Base-by-base conservation (phyloP, 2,888 invertebrate genomes). In the Anagyrus pseudococci region DNA sequence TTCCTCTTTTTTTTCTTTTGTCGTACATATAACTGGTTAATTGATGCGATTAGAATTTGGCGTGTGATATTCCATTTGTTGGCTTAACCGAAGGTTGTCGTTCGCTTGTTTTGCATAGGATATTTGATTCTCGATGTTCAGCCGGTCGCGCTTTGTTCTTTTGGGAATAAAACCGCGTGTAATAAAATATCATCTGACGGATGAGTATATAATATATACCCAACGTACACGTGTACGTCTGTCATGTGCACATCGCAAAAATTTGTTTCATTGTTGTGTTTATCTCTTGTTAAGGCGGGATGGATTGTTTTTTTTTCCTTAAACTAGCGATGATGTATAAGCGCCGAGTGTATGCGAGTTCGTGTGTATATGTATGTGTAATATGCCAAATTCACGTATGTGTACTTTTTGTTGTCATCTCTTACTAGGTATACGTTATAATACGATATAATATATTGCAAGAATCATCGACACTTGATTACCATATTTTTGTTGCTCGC, bases 131-230 rank as follows among this genome's bases (percentile, higher is more conserved):
- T 33, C 40, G 43, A 33, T 52, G 25, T 29, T 10, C 10, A 10
- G 29, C 29, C 10, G 22, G 19, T 49, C 29, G 40, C 19, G 15
- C 13, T 19, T 17, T 4, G 8, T n/a, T 29, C 22, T 19, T 25
- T 10, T 19, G 20, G n/a, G n/a, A 25, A 48, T 50, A 49, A 52
- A 58, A 41, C 19, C 23, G 23, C 20, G 22, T n/a, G n/a, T 48
- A 52, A 52, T 48, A 53, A 62, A 57, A 54, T 58, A 58, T 43
- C 29, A 33, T 43, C 50, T 41, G 37, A 46, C 33, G 52, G 37
- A 62, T 53, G 41, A 57, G 53, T 53, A 8, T 6, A n/a, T n/a
- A n/a, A n/a, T n/a, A n/a, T n/a, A n/a, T n/a, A n/a, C n/a, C n/a
- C n/a, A 15, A 37, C 8, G 8, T 37, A 37, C 33, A 37, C 15